These are phyloP conservation scores for Antennarius maculatus DNA, from an alignment of 2,797 vertebrate genomes.

Conservation along the genomic window DNA sequence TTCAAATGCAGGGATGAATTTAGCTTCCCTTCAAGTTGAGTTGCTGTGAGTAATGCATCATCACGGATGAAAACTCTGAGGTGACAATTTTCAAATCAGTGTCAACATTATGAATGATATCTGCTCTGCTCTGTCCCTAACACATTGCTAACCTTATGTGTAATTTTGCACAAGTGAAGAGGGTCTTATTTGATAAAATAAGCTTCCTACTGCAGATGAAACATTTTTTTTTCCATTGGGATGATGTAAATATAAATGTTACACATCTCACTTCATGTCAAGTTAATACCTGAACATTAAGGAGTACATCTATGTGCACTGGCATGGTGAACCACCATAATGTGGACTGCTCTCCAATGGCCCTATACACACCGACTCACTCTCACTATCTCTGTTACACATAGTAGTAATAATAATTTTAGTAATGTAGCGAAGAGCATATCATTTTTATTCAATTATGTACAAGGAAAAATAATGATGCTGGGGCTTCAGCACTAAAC, in stretches of 20 bases:
- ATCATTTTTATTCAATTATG: slow-evolving; percentile 85
- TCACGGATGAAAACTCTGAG: not conserved
- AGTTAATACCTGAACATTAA: not conserved
- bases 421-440: slow-evolving; percentile 70
- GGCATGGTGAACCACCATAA: slow-evolving; percentile 14
- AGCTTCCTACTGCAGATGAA: not conserved
- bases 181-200: not conserved
- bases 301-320: not conserved
- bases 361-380: slow-evolving; percentile 61
- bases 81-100: not conserved
- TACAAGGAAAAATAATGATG: slow-evolving; percentile 84
- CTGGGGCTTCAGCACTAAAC: slow-evolving; percentile 73
- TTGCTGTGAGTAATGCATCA: no score
- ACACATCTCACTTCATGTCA: not conserved
- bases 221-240: no score
- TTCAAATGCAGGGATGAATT: no score
- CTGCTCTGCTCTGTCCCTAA: not conserved
- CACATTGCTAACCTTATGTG: not conserved
- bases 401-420: slow-evolving; percentile 53
- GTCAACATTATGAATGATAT: not conserved
- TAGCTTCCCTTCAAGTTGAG: no score
- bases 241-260: slow-evolving; percentile 2
- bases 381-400: slow-evolving; percentile 75
- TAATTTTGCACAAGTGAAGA: not conserved
- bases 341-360: slow-evolving; percentile 41